Percentiles rank a stretch among this genome's conserved stretches.
Conservation (phyloP, 2,888 invertebrate genomes). For the Steinernema hermaphroditum region DNA sequence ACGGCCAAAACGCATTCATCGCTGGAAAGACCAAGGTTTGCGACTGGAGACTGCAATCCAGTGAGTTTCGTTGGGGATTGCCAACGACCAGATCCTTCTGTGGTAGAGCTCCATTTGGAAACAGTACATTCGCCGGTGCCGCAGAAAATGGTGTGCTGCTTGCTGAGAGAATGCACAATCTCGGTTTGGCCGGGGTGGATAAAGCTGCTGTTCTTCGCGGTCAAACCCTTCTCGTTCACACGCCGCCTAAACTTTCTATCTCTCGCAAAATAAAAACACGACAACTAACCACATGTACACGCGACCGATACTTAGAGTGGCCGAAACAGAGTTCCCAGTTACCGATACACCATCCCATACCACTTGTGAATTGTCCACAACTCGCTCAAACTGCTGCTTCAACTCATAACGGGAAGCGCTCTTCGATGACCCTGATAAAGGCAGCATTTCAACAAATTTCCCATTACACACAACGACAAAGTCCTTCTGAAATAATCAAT, state of each 20-base stretch:
- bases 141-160: slow-evolving; percentile 39
- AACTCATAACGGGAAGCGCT: slow-evolving; percentile 24
- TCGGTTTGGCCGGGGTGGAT: slow-evolving; percentile 39
- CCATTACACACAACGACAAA: slow-evolving; percentile 27
- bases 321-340: slow-evolving; percentile 37
- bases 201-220: slow-evolving; percentile 19
- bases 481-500: not conserved
- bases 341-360: slow-evolving; percentile 39
- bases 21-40: slow-evolving; percentile 32
- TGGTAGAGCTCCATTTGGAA: slow-evolving; percentile 40
- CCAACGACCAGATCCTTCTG: slow-evolving; percentile 41
- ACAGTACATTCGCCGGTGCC: slow-evolving; percentile 40
- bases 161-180: slow-evolving; percentile 35
- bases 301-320: slow-evolving; percentile 41
- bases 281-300: slow-evolving; percentile 43
- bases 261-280: no score
- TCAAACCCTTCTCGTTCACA: slow-evolving; percentile 35
- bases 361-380: slow-evolving; percentile 35
- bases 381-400: slow-evolving; percentile 23
- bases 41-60: slow-evolving; percentile 39
- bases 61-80: slow-evolving; percentile 35
- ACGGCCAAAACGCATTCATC: slow-evolving; percentile 37
- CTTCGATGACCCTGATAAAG: slow-evolving; percentile 13
- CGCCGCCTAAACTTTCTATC: slow-evolving; percentile 37
- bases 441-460: slow-evolving; percentile 24